These are phyloP conservation scores for Xiphias gladius DNA, from an alignment of 2,113 vertebrate species.

Conservation along the genomic window DNA sequence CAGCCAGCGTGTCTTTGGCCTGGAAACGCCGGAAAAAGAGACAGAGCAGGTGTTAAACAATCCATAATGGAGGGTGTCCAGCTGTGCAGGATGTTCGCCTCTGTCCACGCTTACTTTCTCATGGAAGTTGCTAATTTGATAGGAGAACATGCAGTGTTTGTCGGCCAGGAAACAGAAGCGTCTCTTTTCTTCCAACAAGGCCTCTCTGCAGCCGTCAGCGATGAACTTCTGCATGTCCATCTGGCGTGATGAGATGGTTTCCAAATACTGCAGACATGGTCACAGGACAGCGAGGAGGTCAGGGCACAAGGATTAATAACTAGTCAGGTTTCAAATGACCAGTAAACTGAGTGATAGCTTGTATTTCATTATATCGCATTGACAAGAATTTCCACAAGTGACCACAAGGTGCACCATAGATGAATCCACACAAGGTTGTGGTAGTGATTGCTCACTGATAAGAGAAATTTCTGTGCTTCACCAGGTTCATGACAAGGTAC, in stretches of 20 bases:
- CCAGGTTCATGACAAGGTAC: no score
- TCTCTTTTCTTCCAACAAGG: slow-evolving; percentile 95
- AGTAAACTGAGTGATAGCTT: neutral
- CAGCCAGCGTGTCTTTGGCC: slow-evolving; percentile 90
- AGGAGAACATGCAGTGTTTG: slow-evolving; percentile 94
- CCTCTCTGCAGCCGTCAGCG: slow-evolving; percentile 94
- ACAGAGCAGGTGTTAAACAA: neutral
- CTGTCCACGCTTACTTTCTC: slow-evolving; percentile 85
- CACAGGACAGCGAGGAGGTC: slow-evolving; percentile 20
- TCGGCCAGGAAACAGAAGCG: slow-evolving; percentile 98
- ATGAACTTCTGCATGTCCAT: slow-evolving; percentile 96
- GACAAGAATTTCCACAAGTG: neutral
- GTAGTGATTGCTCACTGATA: no score
- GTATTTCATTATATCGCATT: neutral
- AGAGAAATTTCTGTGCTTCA: no score
- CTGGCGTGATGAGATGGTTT: slow-evolving; percentile 91
- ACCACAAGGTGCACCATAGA: neutral
- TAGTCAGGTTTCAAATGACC: neutral
- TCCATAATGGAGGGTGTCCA: neutral
- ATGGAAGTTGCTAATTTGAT: slow-evolving; percentile 89
- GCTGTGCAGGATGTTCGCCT: neutral
- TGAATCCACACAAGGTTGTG: neutral
- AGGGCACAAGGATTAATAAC: neutral
- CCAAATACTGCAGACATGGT: slow-evolving; percentile 87
- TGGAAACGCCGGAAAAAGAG: slow-evolving; percentile 61